A percentile compares a stretch with the other conserved stretches of the same genome.
Evolutionary conservation across 2,797 vertebrate genomes (phyloP).

Genomic region (Atherinosoma microstoma): DNA sequence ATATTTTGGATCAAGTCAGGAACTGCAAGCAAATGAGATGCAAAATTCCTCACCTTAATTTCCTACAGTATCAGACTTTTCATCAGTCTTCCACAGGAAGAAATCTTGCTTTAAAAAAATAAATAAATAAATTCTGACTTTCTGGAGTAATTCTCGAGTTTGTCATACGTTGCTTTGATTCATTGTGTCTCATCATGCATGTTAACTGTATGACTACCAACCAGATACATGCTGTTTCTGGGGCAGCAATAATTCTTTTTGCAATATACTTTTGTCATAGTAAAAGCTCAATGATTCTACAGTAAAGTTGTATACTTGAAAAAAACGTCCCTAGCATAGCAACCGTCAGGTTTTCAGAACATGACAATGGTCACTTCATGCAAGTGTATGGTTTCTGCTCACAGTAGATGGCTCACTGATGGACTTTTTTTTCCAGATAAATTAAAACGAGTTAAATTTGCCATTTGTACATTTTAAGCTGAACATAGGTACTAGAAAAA

Average conservation of each 20-base stretch:
- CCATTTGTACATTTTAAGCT: not conserved
- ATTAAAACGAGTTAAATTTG: not conserved
- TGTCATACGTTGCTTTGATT: constrained; percentile 38
- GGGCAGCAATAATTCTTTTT: not conserved
- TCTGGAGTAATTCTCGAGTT: constrained; percentile 17
- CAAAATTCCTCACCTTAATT: constrained; percentile 47
- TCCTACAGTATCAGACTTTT: constrained; percentile 31
- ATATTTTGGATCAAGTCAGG: not conserved
- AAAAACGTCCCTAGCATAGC: constrained; percentile 30
- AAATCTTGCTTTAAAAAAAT: constrained; percentile 42
- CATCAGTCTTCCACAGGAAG: constrained; percentile 84
- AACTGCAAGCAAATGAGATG: constrained; percentile 38
- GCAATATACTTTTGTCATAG: constrained; percentile 17
- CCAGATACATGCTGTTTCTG: constrained; percentile 37
- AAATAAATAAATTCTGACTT: constrained; percentile 22
- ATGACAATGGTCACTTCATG: constrained; percentile 46
- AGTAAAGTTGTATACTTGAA: constrained; percentile 26
- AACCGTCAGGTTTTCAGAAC: constrained; percentile 22
- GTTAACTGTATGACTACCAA: constrained; percentile 23
- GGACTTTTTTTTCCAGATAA: not conserved
- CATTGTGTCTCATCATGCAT: constrained; percentile 57
- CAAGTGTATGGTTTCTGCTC: constrained; percentile 34
- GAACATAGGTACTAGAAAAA: constrained; percentile 1
- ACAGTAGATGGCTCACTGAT: constrained; percentile 36
- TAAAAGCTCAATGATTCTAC: constrained; percentile 29